phyloP scores from a whole-genome alignment of 2,113 vertebrate genomes.

The Callionymus lyra region DNA sequence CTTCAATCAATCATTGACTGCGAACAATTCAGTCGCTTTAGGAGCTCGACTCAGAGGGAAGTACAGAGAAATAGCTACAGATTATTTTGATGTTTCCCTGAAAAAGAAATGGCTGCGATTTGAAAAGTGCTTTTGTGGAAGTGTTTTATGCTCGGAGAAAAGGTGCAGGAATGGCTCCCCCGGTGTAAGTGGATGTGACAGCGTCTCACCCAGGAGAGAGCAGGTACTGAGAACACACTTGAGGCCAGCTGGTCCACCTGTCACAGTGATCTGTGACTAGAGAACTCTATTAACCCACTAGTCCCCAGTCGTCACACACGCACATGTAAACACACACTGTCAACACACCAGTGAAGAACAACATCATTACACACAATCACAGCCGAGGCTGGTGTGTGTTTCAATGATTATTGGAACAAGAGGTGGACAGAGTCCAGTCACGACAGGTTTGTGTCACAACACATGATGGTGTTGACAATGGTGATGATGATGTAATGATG shows the following conservation, averaged over 20 bases:
- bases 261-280: conserved; percentile 57
- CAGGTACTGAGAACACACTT: conserved; percentile 51
- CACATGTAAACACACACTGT: neutral
- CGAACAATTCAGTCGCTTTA: too few relatives aligned
- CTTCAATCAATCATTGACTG: too few relatives aligned
- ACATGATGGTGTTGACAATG: too few relatives aligned
- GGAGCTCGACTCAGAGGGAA: too few relatives aligned
- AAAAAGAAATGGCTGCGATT: conserved; percentile 18
- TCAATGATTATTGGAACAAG: too few relatives aligned
- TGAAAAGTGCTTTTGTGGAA: conserved; percentile 12
- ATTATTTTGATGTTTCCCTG: conserved; percentile 5
- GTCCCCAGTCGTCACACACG: conserved; percentile 23
- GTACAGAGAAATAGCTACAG: too few relatives aligned
- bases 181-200: conserved; percentile 61
- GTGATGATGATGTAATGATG: too few relatives aligned
- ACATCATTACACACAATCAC: neutral
- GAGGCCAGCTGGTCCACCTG: conserved; percentile 57
- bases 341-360: too few relatives aligned
- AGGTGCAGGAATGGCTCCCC: conserved; percentile 38
- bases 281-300: conserved; percentile 55
- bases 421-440: too few relatives aligned
- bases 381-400: too few relatives aligned
- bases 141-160: conserved; percentile 28
- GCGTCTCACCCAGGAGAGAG: conserved; percentile 59
- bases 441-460: too few relatives aligned